Evolutionary conservation across 2,113 vertebrate genomes (phyloP).

Genomic region (Struthidea cinerea): DNA sequence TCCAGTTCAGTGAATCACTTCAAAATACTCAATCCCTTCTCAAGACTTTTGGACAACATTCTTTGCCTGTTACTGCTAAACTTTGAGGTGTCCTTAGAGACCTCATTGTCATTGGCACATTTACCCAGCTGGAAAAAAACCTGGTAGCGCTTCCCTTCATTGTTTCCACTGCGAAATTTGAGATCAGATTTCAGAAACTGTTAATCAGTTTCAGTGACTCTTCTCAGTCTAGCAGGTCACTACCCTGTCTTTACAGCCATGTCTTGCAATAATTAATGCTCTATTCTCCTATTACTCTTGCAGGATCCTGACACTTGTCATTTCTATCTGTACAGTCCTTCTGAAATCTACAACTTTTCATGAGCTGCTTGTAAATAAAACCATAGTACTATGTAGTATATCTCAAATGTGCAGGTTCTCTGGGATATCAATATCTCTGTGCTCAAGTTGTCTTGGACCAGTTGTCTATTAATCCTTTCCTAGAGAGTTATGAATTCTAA

Average conservation of each 20-base stretch:
- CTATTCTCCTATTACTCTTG: neutral
- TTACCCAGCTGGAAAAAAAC: neutral
- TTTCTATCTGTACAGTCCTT: neutral
- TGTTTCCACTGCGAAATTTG: neutral
- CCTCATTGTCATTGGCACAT: neutral
- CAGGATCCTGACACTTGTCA: neutral
- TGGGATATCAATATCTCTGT: neutral
- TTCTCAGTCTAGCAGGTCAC: neutral
- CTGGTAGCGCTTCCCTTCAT: neutral
- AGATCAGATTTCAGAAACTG: neutral
- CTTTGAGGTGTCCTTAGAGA: neutral
- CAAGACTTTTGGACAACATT: neutral
- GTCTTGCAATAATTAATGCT: conserved; percentile 10
- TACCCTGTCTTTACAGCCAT: neutral
- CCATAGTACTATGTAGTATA: neutral
- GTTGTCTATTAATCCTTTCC: neutral
- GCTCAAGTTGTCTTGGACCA: neutral
- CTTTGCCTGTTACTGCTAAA: neutral
- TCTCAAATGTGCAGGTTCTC: neutral
- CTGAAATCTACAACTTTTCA: neutral
- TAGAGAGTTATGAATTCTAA: neutral
- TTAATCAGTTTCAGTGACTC: neutral
- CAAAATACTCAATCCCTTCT: neutral
- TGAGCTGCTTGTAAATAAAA: neutral
- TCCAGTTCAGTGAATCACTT: neutral